Evolutionary conservation across 2,113 vertebrate species (phyloP).

Genomic region (Eublepharis macularius): DNA sequence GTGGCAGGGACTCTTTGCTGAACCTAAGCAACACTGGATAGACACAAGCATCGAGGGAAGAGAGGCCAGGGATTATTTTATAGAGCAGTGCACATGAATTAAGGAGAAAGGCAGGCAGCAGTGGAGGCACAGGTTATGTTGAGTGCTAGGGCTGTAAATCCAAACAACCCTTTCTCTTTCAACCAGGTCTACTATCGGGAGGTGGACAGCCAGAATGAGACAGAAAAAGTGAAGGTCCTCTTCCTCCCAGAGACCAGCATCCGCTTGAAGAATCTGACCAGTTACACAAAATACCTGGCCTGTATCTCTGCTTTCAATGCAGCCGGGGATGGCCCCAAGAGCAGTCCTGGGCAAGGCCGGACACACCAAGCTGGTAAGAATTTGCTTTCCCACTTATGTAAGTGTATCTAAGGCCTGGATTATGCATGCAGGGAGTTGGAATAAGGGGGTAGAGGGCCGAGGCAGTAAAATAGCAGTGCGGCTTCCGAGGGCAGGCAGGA

Average conservation of each 20-base stretch:
- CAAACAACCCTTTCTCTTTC: background rate
- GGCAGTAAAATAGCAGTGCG: too few relatives aligned
- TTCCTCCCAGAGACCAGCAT: slow-evolving; percentile 86
- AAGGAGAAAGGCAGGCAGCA: too few relatives aligned
- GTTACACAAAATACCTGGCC: slow-evolving; percentile 87
- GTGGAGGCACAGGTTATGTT: background rate
- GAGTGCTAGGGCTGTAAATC: too few relatives aligned
- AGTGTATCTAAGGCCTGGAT: too few relatives aligned
- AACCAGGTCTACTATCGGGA: slow-evolving; percentile 92
- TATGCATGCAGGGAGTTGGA: too few relatives aligned
- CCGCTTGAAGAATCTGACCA: slow-evolving; percentile 89
- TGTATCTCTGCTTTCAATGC: slow-evolving; percentile 92
- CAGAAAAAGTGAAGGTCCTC: slow-evolving; percentile 87
- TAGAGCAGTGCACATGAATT: background rate
- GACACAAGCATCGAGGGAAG: too few relatives aligned
- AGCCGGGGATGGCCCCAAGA: slow-evolving; percentile 88
- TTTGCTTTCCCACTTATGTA: fast-evolving
- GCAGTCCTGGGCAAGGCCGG: slow-evolving; percentile 82
- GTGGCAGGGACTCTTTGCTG: background rate
- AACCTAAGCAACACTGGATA: background rate
- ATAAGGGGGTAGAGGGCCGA: too few relatives aligned
- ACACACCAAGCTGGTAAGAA: slow-evolving; percentile 88
- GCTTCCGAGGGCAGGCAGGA: too few relatives aligned
- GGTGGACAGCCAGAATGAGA: slow-evolving; percentile 83
- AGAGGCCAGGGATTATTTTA: too few relatives aligned